Evolutionary conservation across 53 echinoderm and acorn worm species (phyloP).

Genomic region (Holothuria leucospilota): DNA sequence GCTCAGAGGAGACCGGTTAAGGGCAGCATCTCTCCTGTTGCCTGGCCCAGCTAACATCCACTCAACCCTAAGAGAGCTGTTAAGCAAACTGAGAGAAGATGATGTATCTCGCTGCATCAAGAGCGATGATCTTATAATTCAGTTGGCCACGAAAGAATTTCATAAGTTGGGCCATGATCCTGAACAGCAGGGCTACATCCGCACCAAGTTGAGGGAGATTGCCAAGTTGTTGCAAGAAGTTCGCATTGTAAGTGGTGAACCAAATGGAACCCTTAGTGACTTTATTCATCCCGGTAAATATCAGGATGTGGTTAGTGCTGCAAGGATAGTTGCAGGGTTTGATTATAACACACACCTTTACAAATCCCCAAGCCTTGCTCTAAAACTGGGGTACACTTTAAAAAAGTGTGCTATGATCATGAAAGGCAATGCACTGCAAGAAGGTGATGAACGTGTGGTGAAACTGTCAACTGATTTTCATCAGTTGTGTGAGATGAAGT

Average conservation of each 20-base stretch:
- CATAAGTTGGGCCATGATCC: constrained; percentile 68
- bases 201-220: constrained; percentile 63
- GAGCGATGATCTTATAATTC: constrained; percentile 62
- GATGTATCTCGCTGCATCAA: constrained; percentile 67
- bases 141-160: constrained; percentile 65
- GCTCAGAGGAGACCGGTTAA: constrained; percentile 27
- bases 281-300: constrained; percentile 64
- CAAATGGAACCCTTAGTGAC: constrained; percentile 59
- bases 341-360: constrained; percentile 48
- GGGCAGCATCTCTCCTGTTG: neutral
- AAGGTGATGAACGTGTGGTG: constrained; percentile 13
- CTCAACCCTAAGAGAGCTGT: constrained; percentile 40
- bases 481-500: constrained; percentile 60
- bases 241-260: constrained; percentile 50
- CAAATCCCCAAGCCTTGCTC: constrained; percentile 59
- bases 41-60: constrained; percentile 21
- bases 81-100: constrained; percentile 65
- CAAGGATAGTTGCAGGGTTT: constrained; percentile 65
- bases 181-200: constrained; percentile 58
- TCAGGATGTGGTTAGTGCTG: constrained; percentile 65
- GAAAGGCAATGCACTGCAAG: constrained; percentile 57
- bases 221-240: constrained; percentile 62
- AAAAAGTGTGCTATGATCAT: constrained; percentile 73
- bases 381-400: constrained; percentile 67
- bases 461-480: constrained; percentile 49